Conservation (phyloP, 92 coral and sea anemone genomes). For the Epizoanthus stellaris region DNA sequence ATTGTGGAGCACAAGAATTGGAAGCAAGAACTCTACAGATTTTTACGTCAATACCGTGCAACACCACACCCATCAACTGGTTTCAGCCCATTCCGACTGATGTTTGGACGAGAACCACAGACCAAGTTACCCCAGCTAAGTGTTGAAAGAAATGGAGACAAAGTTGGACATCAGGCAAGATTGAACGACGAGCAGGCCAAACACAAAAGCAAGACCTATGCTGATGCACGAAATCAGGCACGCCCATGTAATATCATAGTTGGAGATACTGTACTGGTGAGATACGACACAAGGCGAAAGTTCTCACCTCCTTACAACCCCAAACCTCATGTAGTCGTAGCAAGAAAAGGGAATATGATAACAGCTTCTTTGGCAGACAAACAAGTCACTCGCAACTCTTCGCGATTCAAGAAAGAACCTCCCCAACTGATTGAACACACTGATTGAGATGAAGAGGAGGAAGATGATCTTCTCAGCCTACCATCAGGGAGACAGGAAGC, state of each 20-base stretch:
- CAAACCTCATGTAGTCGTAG: conserved; percentile 11
- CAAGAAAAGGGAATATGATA: not conserved
- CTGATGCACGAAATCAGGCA: conserved; percentile 18
- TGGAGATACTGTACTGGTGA: conserved; percentile 39
- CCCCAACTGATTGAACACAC: no score
- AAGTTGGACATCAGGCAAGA: no score
- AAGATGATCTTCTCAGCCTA: no score
- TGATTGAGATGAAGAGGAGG: not conserved
- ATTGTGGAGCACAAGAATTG: not conserved
- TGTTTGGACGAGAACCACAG: no score
- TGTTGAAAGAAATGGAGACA: no score
- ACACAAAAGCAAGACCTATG: no score
- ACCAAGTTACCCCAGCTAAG: no score
- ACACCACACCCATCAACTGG: conserved; percentile 27
- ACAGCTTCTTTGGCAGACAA: not conserved
- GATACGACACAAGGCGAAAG: not conserved
- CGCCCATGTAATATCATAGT: not conserved
- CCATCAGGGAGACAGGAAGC: no score
- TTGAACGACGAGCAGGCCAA: no score
- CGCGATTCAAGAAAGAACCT: no score
- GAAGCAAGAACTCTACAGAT: not conserved
- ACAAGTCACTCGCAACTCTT: no score
- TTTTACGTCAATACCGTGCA: conserved; percentile 36
- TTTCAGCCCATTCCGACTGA: not conserved
- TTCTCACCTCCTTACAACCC: not conserved